phyloP scores from a whole-genome alignment of 1,140 invertebrate genomes.

The Octopus bimaculoides region DNA sequence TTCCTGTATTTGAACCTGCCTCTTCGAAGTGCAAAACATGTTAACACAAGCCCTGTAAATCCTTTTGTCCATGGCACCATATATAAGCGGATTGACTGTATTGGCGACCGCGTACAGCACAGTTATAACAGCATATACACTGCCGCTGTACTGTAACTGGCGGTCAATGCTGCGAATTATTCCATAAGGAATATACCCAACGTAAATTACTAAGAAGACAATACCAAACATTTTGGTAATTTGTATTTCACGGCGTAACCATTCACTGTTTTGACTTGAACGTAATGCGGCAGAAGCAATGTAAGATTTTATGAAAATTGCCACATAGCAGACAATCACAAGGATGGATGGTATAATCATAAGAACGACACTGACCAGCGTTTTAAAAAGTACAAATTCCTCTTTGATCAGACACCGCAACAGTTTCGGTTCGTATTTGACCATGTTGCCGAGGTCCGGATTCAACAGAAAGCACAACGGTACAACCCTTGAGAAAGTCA shows the following conservation, averaged over 20 bases:
- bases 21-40: slow-evolving; percentile 26
- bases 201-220: slow-evolving; percentile 53
- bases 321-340: slow-evolving; percentile 52
- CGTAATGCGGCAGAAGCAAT: slow-evolving; percentile 42
- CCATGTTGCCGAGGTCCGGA: slow-evolving; percentile 50
- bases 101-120: slow-evolving; percentile 55
- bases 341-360: slow-evolving; percentile 54
- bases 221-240: slow-evolving; percentile 59
- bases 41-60: slow-evolving; percentile 48
- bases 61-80: slow-evolving; percentile 54
- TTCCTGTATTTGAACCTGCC: not conserved
- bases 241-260: slow-evolving; percentile 52
- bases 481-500: slow-evolving; percentile 48
- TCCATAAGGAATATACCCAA: slow-evolving; percentile 55
- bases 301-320: slow-evolving; percentile 54
- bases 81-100: slow-evolving; percentile 53
- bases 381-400: slow-evolving; percentile 47
- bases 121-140: slow-evolving; percentile 54
- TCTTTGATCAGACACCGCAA: slow-evolving; percentile 52
- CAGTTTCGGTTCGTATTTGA: slow-evolving; percentile 50
- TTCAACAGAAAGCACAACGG: slow-evolving; percentile 50
- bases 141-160: slow-evolving; percentile 43
- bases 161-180: slow-evolving; percentile 52
- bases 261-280: slow-evolving; percentile 42
- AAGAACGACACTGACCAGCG: slow-evolving; percentile 48